These are phyloP conservation scores for Anagyrus pseudococci DNA, from an alignment of 2,888 invertebrate genomes.

Conservation along the genomic window DNA sequence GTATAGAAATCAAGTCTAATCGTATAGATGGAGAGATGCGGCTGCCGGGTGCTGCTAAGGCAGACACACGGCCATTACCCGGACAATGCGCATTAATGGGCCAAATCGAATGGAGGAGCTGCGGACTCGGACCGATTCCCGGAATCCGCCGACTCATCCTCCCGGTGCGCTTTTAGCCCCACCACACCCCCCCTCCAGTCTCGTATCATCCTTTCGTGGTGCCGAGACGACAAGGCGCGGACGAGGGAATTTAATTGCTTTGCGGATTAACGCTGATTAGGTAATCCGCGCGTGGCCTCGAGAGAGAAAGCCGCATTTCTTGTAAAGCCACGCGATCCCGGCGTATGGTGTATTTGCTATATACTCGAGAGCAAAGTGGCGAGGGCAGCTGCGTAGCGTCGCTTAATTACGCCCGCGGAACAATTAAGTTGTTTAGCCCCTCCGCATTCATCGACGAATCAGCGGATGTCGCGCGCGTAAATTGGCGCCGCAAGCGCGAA, in stretches of 20 bases:
- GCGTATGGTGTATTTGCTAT: no score
- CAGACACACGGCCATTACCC: conserved; percentile 50
- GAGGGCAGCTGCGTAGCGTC: no score
- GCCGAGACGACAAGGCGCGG: conserved; percentile 7
- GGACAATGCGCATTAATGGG: conserved; percentile 58
- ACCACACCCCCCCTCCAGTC: background rate
- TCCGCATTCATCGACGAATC: no score
- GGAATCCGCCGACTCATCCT: conserved; percentile 37
- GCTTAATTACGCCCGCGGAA: no score
- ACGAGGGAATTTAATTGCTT: conserved; percentile 55
- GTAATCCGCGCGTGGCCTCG: no score
- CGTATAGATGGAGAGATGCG: background rate
- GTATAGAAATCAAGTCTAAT: conserved; percentile 22
- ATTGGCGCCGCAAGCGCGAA: no score
- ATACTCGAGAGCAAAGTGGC: no score
- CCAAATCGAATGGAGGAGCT: conserved; percentile 59
- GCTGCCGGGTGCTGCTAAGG: conserved; percentile 15
- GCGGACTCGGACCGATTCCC: conserved; percentile 47
- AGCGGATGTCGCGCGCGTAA: no score
- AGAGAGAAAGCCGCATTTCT: no score
- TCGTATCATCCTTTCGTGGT: background rate
- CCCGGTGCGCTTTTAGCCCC: conserved; percentile 6
- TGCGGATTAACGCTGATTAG: conserved; percentile 58
- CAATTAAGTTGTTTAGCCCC: no score
- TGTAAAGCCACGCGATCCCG: no score